phyloP scores from a whole-genome alignment of 2,888 invertebrate species.

The Lycia hirtaria region DNA sequence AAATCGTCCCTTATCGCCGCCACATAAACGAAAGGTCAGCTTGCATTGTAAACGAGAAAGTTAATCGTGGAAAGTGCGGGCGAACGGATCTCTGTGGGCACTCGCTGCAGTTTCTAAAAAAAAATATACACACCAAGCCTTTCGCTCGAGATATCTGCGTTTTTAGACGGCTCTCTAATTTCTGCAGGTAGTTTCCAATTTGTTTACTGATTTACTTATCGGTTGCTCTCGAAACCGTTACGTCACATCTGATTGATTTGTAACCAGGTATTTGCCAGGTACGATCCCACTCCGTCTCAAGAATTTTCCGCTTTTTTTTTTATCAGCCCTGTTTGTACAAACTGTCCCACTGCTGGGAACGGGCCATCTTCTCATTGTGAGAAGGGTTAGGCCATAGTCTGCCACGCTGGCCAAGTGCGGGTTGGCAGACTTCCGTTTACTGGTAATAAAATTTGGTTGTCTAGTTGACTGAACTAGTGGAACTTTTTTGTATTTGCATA shows the following conservation, averaged over 20 bases:
- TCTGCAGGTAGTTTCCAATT: constrained; percentile 29
- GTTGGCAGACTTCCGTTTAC: no score
- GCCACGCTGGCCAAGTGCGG: no score
- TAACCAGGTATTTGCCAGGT: no score
- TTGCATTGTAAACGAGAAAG: constrained; percentile 82
- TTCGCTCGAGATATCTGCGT: constrained; percentile 45
- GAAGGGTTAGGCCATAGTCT: no score
- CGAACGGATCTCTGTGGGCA: constrained; percentile 66
- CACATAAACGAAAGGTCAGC: constrained; percentile 80
- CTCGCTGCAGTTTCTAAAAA: constrained; percentile 72
- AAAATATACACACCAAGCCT: constrained; percentile 52
- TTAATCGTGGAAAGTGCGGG: constrained; percentile 82
- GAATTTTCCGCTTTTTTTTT: no score
- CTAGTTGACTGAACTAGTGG: no score
- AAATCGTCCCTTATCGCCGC: constrained; percentile 69
- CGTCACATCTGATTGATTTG: background rate
- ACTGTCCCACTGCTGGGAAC: no score
- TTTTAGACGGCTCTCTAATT: constrained; percentile 43
- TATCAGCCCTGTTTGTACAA: no score
- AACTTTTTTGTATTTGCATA: no score
- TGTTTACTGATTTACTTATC: constrained; percentile 24
- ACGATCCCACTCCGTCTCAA: no score
- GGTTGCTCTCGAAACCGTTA: constrained; percentile 11
- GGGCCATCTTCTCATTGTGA: no score
- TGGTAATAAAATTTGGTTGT: no score